Base-by-base conservation (phyloP, 2,888 invertebrate genomes). In the Tachystola acroxantha region DNA sequence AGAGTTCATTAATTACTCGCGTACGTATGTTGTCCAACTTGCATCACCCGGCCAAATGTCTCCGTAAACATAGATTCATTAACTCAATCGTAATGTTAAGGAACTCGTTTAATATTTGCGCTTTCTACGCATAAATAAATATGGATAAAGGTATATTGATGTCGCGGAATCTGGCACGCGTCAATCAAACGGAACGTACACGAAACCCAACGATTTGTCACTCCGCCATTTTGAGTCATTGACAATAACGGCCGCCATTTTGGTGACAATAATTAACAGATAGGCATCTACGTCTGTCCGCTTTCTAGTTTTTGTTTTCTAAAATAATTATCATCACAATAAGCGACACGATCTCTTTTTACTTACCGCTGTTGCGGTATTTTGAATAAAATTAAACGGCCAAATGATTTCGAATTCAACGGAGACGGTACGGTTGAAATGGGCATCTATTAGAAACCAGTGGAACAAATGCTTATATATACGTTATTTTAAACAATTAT, bases 291-390 rank as follows among this genome's bases (percentile, higher is more conserved):
- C 64, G 68, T 50, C 45, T 67, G 75, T 59, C 72, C 73, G 80
- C 84, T 86, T 86, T 86, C 85, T 86, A 82, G 78, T 81, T 82
- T 79, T 84, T 84, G 85, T 85, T 82, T 82, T 78, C 77, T 54
- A 67, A 79, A 85, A 82, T 81, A 81, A 86, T 86, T 86, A 86
- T 80, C 85, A 86, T 86, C 49, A 86, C 85, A 86, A 86, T 81
- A 80, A 74, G 68, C 65, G 68, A 69, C 69, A 64, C 73, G 76
- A 81, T 80, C 76, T 81, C 81, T 77, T 82, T 82, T 70, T 78
- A 77, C 71, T 77, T 72, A 72, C 77, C 81, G 81, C 77, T 73
- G 77, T 77, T 81, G 78, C 78, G 80, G 79, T 82, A 75, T 79
- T 82, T 77, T 81, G 80, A 81, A 84, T 84, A 81, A 79, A 67